Conservation (phyloP, 2,888 invertebrate species). For the Philhelius pedissequus region DNA sequence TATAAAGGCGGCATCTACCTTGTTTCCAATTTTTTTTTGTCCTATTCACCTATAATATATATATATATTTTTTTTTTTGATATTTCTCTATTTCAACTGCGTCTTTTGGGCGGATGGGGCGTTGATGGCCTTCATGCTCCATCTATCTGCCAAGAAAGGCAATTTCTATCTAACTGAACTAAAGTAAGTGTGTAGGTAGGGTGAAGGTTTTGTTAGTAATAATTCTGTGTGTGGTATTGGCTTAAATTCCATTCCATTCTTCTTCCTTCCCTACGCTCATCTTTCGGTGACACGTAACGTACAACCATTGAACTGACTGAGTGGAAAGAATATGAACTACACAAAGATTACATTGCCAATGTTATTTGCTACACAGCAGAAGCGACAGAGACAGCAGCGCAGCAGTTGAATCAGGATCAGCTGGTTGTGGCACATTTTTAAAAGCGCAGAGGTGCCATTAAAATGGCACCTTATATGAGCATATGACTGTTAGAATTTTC, state of each 20-base stretch:
- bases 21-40: conserved; percentile 27
- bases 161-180: conserved; percentile 36
- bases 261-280: neutral
- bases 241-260: conserved; percentile 23
- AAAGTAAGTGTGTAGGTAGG: neutral
- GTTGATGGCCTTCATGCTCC: neutral
- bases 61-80: too few species aligned
- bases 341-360: conserved; percentile 34
- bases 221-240: conserved; percentile 35
- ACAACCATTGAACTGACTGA: conserved; percentile 21
- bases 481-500: conserved; percentile 11
- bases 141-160: conserved; percentile 40
- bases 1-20: conserved; percentile 12
- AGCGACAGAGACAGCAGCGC: neutral
- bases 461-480: conserved; percentile 35
- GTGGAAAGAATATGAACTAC: conserved; percentile 35
- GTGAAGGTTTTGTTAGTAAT: conserved; percentile 23
- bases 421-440: conserved; percentile 21
- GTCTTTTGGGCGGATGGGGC: neutral
- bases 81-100: conserved; percentile 40
- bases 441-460: conserved; percentile 52
- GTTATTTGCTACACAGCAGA: neutral
- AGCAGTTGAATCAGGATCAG: neutral
- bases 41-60: neutral
- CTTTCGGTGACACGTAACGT: conserved; percentile 35